Evolutionary conservation across 64 coral and sea anemone genomes (phyloP).

Genomic region (Dendronephthya gigantea): DNA sequence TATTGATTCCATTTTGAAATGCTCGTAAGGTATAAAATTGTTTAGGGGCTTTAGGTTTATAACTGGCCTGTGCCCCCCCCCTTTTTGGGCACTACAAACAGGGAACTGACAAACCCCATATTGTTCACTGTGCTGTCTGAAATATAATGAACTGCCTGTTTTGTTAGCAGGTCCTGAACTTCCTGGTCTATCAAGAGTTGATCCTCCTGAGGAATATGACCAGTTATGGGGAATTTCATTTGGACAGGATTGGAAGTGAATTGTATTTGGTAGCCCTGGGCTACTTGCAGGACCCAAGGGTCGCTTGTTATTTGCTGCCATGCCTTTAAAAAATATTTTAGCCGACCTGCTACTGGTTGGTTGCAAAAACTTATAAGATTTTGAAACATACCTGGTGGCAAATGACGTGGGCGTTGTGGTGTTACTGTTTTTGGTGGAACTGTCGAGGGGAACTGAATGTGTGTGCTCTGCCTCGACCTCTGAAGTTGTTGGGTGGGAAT

Average conservation of each 20-base stretch:
- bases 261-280: background rate
- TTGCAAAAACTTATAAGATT: slow-evolving; percentile 10
- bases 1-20: slow-evolving; percentile 14
- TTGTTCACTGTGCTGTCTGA: background rate
- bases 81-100: background rate
- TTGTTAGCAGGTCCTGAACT: background rate
- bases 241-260: background rate
- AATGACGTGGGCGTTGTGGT: background rate
- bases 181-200: slow-evolving; percentile 4
- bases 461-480: background rate
- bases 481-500: background rate
- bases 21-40: background rate
- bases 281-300: slow-evolving; percentile 19
- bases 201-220: background rate
- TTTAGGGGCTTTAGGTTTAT: slow-evolving; percentile 5
- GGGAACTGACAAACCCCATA: background rate
- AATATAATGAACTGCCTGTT: background rate
- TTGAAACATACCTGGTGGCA: slow-evolving; percentile 38
- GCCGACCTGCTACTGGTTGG: slow-evolving; percentile 4
- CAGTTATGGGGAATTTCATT: background rate
- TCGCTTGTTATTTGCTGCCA: slow-evolving; percentile 49
- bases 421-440: background rate
- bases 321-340: slow-evolving; percentile 36
- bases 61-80: background rate
- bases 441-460: background rate